Base-by-base conservation (phyloP, 1,140 invertebrate species). In the Caenorhabditis brenneri region DNA sequence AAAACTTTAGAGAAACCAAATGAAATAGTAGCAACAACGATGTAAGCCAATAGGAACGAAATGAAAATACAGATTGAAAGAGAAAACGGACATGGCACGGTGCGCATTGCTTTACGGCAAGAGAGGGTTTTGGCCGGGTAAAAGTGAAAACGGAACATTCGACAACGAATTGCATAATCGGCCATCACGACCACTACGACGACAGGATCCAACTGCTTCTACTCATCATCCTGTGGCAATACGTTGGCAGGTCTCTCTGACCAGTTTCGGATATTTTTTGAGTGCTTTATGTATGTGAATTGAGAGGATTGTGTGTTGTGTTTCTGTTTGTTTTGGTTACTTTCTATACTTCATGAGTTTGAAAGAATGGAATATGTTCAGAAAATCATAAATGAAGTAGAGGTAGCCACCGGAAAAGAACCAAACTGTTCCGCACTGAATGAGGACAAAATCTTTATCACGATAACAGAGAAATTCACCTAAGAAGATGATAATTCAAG, bases 161-260 rank as follows among this genome's bases (percentile, higher is more conserved):
- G 36, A 74, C 65, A 74, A 74, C 65, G 65, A 74, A 74, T 74
- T 74, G 65, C 65, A 74, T 74, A 74, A 74, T 74, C 65, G 65
- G 65, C 65, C 65, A 74, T 74, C 65, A 42, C 31, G 31, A 65
- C 36, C 29, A 36, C 29, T 36, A n/a, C 22, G 9, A 55, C n/a
- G 58, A 74, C 65, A 74, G 65, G 65, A 74, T 46, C 65, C 24
- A 6, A 55, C 39, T 58, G 53, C 53, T 58, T 58, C 24, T 74
- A 31, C 65, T 74, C 29, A 22, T 74, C 58, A 19, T 19, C 48
- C n/a, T n/a, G 24, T 55, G 51, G 51, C 65, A 74, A 42, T 74
- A 6, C 29, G 29, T 36, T 65, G 31, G 58, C 58, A 65, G 58
- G 58, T 65, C 7, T 74, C 16, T 74, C 36, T 42, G 65, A 74